Conservation (phyloP, 2,113 vertebrate genomes). For the Rhinolophus ferrumequinum region DNA sequence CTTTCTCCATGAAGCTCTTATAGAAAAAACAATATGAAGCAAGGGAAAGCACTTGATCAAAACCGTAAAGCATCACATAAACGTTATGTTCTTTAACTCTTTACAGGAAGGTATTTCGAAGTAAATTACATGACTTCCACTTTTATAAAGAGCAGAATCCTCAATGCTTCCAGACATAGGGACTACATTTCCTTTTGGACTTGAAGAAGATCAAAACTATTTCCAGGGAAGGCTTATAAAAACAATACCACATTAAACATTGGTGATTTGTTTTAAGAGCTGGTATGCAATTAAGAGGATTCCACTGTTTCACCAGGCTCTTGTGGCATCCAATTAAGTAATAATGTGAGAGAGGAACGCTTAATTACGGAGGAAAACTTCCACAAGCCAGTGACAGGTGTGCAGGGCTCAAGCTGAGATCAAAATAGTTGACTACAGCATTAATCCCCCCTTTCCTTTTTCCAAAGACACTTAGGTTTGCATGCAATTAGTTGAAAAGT, state of each 20-base stretch:
- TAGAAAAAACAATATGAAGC: conserved; percentile 42
- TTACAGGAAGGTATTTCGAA: conserved; percentile 25
- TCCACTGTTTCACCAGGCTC: conserved; percentile 82
- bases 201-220: conserved; percentile 44
- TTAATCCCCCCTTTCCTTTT: conserved; percentile 72
- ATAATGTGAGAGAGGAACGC: conserved; percentile 80
- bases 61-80: background rate
- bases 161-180: background rate
- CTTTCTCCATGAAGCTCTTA: conserved; percentile 26
- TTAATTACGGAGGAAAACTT: conserved; percentile 85
- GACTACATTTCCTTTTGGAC: conserved; percentile 4
- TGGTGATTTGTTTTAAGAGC: conserved; percentile 63
- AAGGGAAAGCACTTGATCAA: conserved; percentile 56
- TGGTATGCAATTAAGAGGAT: conserved; percentile 83
- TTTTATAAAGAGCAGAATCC: conserved; percentile 41
- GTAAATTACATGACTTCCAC: background rate
- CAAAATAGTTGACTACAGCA: conserved; percentile 78
- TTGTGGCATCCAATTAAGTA: conserved; percentile 82
- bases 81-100: background rate
- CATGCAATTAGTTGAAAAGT: conserved; percentile 80
- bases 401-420: conserved; percentile 78
- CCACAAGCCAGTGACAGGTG: conserved; percentile 83
- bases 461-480: conserved; percentile 77
- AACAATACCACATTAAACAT: conserved; percentile 60
- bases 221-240: conserved; percentile 68